These are phyloP conservation scores for Arctia plantaginis DNA, from an alignment of 2,888 invertebrate genomes.

Conservation along the genomic window DNA sequence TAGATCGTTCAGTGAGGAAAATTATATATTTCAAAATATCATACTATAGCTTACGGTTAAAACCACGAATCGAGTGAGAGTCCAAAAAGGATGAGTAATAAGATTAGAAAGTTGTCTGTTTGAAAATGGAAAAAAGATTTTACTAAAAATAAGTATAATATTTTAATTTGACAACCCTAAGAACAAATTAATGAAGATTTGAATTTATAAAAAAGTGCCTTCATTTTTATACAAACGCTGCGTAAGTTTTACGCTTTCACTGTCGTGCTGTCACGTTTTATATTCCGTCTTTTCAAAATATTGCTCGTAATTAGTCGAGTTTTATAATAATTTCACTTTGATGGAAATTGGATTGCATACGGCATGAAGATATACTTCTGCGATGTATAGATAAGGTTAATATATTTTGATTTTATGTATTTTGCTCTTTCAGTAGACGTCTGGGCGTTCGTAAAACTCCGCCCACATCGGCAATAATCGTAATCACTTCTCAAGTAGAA, in stretches of 20 bases:
- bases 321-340: constrained; percentile 41
- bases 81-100: background rate
- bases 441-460: background rate
- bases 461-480: background rate
- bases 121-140: background rate
- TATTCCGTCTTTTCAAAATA: constrained; percentile 60
- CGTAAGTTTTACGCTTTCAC: constrained; percentile 76
- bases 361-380: constrained; percentile 8
- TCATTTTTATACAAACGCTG: constrained; percentile 55
- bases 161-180: constrained; percentile 33
- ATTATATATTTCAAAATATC: background rate
- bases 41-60: background rate
- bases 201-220: constrained; percentile 52
- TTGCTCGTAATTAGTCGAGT: constrained; percentile 52
- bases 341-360: constrained; percentile 18
- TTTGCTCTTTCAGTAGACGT: background rate
- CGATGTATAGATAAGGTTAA: background rate
- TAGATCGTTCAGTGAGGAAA: too few species aligned
- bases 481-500: background rate
- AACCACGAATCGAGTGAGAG: background rate
- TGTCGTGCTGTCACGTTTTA: constrained; percentile 53
- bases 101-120: background rate
- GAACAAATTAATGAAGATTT: constrained; percentile 65
- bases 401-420: background rate
- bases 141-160: background rate